Conservation (phyloP, 2,113 vertebrate species). For the Perca flavescens region DNA sequence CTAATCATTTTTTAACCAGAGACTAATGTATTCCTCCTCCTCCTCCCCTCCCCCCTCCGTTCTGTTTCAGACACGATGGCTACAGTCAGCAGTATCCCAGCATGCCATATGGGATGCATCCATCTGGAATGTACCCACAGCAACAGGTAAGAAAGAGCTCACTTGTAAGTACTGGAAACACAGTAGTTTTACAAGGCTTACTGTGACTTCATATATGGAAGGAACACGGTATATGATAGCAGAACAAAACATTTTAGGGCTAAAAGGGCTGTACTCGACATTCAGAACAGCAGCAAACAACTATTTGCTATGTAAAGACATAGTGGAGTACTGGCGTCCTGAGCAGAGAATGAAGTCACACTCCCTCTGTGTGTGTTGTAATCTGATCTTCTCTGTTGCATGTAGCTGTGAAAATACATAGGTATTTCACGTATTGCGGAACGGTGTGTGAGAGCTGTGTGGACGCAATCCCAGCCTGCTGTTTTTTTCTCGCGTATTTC, state of each 20-base stretch:
- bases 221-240: neutral
- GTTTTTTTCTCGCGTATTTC: no score
- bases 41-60: neutral
- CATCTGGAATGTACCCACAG: conserved; percentile 95
- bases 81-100: conserved; percentile 95
- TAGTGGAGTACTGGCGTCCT: no score
- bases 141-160: conserved; percentile 89
- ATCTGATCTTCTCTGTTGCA: no score
- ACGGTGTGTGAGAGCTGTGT: no score
- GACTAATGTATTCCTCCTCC: neutral
- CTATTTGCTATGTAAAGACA: no score
- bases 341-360: no score
- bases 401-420: no score
- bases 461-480: no score
- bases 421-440: no score
- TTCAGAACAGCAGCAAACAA: no score
- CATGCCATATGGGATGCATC: conserved; percentile 93
- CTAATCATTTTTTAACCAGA: neutral
- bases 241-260: neutral
- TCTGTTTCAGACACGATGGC: conserved; percentile 89
- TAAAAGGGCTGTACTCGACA: no score
- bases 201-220: neutral
- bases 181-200: neutral
- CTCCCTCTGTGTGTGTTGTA: no score
- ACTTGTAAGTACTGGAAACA: neutral